Conservation (phyloP, 2,113 vertebrate species). For the Rhizomys pruinosus region DNA sequence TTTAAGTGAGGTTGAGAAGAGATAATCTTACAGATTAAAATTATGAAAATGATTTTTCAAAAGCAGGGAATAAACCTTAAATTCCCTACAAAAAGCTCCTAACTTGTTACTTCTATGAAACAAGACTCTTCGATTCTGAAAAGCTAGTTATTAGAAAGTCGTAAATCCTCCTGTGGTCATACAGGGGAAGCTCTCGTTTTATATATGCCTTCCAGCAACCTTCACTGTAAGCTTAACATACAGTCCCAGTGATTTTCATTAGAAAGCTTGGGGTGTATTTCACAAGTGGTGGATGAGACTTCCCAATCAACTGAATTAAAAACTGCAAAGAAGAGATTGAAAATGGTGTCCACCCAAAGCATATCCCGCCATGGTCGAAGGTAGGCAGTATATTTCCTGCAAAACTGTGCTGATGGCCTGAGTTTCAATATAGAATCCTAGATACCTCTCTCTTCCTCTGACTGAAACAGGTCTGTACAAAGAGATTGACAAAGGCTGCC, state of each 20-base stretch:
- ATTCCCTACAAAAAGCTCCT: not conserved
- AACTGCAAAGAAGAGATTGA: slow-evolving; percentile 17
- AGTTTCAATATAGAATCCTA: not conserved
- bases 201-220: slow-evolving; percentile 4
- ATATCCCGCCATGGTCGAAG: not conserved
- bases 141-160: slow-evolving; percentile 27
- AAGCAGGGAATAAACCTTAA: slow-evolving; percentile 25
- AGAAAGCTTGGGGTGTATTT: slow-evolving; percentile 8
- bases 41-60: slow-evolving; percentile 47
- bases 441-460: not conserved
- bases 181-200: not conserved
- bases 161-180: not conserved
- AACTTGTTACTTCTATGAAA: slow-evolving; percentile 47
- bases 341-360: not conserved
- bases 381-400: not conserved
- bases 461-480: not conserved
- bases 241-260: not conserved
- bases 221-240: not conserved
- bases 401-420: not conserved
- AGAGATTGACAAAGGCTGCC: not conserved
- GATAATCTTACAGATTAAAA: slow-evolving; percentile 52
- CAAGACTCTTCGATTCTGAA: slow-evolving; percentile 9
- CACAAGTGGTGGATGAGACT: not conserved
- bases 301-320: slow-evolving; percentile 46
- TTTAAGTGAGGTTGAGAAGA: not conserved